phyloP scores from a whole-genome alignment of 1,140 invertebrate species.

The Metaphire vulgaris region DNA sequence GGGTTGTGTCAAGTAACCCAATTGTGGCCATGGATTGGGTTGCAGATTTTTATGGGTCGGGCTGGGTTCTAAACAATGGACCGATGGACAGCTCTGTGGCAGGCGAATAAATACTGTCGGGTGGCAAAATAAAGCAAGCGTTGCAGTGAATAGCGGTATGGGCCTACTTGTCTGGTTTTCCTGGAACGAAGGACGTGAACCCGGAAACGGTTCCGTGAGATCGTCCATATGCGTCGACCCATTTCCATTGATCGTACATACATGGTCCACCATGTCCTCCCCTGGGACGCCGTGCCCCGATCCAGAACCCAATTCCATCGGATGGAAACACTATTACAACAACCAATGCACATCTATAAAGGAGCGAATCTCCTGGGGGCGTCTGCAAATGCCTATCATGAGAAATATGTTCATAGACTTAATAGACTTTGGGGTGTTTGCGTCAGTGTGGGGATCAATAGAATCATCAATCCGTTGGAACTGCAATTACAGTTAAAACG shows the following conservation, averaged over 20 bases:
- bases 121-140: background rate
- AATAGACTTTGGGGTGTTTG: too few relatives aligned
- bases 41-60: background rate
- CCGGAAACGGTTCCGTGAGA: slow-evolving; percentile 19
- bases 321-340: slow-evolving; percentile 1
- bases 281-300: slow-evolving; percentile 19
- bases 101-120: background rate
- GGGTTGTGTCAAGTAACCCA: too few relatives aligned
- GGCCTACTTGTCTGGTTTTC: slow-evolving; percentile 27
- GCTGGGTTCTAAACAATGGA: too few relatives aligned
- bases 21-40: background rate
- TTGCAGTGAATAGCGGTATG: background rate
- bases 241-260: slow-evolving; percentile 29
- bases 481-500: too few relatives aligned
- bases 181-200: slow-evolving; percentile 26
- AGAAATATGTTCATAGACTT: too few relatives aligned
- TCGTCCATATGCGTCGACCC: slow-evolving; percentile 20
- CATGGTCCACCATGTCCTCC: slow-evolving; percentile 24
- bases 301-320: slow-evolving; percentile 19
- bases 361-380: too few relatives aligned
- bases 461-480: too few relatives aligned
- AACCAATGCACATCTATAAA: background rate
- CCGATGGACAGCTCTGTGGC: background rate
- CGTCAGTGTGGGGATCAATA: too few relatives aligned
- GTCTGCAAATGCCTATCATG: too few relatives aligned